phyloP scores from a whole-genome alignment of 1,140 invertebrate species.

The Apocrypta bakeri region DNA sequence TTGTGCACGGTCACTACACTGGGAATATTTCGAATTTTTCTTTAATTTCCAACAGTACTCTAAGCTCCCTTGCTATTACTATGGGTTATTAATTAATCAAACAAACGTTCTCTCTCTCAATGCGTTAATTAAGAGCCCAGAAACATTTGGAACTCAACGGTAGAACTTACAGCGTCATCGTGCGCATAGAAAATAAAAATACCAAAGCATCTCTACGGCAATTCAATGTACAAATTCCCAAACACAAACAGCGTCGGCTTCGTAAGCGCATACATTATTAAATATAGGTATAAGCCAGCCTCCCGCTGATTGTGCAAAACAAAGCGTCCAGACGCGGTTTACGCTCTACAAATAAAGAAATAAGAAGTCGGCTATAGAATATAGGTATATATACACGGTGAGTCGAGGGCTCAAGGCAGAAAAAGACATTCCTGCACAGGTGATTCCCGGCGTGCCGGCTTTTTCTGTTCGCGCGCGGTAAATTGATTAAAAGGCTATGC shows the following conservation, averaged over 20 bases:
- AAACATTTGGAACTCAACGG: too few relatives aligned
- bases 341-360: background rate
- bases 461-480: slow-evolving; percentile 37
- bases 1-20: background rate
- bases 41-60: background rate
- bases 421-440: slow-evolving; percentile 32
- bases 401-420: background rate
- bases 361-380: background rate
- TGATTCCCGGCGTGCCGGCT: slow-evolving; percentile 28
- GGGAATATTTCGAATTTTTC: slow-evolving; percentile 13
- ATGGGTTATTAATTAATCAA: background rate
- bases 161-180: background rate
- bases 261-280: background rate
- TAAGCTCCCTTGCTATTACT: background rate
- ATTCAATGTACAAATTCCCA: slow-evolving; percentile 5
- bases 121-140: background rate
- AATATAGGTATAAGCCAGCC: background rate
- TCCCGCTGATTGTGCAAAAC: background rate
- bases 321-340: background rate
- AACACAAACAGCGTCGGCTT: background rate
- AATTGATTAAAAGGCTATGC: slow-evolving; percentile 43
- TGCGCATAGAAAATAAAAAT: background rate
- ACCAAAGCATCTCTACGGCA: background rate
- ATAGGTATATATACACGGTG: too few relatives aligned
- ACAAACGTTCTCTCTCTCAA: slow-evolving; percentile 21